These are phyloP conservation scores for Acholoe squamosa DNA, from an alignment of 2,888 invertebrate species.

Conservation along the genomic window DNA sequence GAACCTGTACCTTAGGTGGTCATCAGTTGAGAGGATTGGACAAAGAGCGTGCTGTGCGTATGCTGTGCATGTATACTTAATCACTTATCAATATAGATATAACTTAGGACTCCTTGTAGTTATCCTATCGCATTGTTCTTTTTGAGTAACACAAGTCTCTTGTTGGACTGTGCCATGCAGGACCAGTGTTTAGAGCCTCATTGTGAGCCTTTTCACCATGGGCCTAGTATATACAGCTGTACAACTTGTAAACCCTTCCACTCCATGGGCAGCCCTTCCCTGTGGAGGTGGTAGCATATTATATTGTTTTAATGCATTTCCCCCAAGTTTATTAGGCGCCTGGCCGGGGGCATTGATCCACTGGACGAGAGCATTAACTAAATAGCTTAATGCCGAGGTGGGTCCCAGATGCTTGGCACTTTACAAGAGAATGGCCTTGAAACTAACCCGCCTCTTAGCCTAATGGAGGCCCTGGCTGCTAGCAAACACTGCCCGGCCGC, in stretches of 20 bases:
- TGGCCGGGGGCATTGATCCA: conserved; percentile 40
- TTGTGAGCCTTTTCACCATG: not conserved
- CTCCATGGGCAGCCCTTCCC: conserved; percentile 1
- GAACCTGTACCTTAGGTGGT: too few species aligned
- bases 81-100: too few species aligned
- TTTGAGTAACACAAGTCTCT: too few species aligned
- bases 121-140: too few species aligned
- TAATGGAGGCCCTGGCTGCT: conserved; percentile 39
- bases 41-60: too few species aligned
- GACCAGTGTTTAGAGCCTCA: not conserved
- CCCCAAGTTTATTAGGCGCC: conserved; percentile 55
- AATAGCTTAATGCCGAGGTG: conserved; percentile 54
- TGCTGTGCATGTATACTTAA: too few species aligned
- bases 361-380: conserved; percentile 54
- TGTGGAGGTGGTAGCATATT: not conserved
- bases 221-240: not conserved
- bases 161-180: too few species aligned
- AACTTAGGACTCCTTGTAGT: too few species aligned
- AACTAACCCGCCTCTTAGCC: conserved; percentile 56
- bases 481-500: conserved; percentile 1
- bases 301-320: conserved; percentile 56
- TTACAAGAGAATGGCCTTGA: conserved; percentile 47
- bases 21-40: too few species aligned
- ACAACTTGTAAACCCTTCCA: not conserved
- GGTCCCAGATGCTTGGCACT: conserved; percentile 56